Conservation (phyloP, 2,888 invertebrate species). For the Trissolcus japonicus region DNA sequence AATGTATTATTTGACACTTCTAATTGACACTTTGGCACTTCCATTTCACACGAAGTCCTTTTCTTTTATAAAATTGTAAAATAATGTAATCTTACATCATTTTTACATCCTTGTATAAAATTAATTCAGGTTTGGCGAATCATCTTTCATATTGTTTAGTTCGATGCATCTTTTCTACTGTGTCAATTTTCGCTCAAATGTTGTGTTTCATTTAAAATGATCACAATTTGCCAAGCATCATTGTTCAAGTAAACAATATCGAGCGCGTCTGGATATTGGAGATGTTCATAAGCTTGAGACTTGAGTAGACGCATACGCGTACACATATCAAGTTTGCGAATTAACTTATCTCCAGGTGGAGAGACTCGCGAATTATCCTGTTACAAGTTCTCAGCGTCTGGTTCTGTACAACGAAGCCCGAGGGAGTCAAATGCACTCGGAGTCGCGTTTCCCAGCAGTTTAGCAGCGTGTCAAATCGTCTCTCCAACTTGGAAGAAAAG, state of each 20-base stretch:
- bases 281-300: conserved; percentile 5
- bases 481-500: conserved; percentile 39
- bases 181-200: not conserved
- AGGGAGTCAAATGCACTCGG: conserved; percentile 50
- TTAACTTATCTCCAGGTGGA: conserved; percentile 53
- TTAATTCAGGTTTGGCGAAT: too few species aligned
- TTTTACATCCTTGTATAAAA: too few species aligned
- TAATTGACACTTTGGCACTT: too few species aligned
- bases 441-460: conserved; percentile 55
- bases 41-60: too few species aligned
- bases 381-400: conserved; percentile 52
- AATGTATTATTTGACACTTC: too few species aligned
- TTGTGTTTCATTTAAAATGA: conserved; percentile 9
- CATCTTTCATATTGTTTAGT: not conserved
- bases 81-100: too few species aligned
- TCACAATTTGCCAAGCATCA: conserved; percentile 23
- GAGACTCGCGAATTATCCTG: conserved; percentile 54
- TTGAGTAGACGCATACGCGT: conserved; percentile 29
- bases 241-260: conserved; percentile 45
- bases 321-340: conserved; percentile 53
- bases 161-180: not conserved
- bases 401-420: conserved; percentile 39
- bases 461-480: conserved; percentile 54
- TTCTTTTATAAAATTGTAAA: too few species aligned
- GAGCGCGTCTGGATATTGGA: conserved; percentile 12